These are phyloP conservation scores for Enoplosus armatus DNA, from an alignment of 2,797 vertebrate genomes.

Conservation along the genomic window DNA sequence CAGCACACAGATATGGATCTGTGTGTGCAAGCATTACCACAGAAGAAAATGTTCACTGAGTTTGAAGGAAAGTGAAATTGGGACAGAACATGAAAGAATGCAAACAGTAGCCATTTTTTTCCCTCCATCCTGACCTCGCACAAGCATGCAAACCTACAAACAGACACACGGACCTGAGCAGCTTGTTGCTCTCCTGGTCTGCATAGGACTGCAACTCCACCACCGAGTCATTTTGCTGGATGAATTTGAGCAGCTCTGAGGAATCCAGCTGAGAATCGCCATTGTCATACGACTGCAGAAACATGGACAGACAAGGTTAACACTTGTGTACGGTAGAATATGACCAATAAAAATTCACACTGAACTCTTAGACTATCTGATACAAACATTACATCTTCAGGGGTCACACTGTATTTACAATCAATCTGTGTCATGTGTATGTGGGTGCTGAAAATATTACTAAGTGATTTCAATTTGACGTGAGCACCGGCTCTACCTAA, in stretches of 20 bases:
- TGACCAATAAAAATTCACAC: background rate
- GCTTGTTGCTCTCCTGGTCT: constrained; percentile 95
- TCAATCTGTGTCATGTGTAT: background rate
- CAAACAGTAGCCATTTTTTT: background rate
- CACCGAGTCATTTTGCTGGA: constrained; percentile 95
- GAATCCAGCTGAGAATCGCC: constrained; percentile 95
- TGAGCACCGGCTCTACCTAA: background rate
- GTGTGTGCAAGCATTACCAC: constrained; percentile 9
- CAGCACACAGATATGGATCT: constrained; percentile 23
- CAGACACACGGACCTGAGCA: constrained; percentile 88
- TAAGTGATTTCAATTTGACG: constrained; percentile 11
- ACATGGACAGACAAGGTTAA: constrained; percentile 3
- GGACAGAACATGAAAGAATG: background rate
- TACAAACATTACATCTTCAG: background rate
- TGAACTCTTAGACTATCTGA: background rate
- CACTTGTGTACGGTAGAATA: background rate
- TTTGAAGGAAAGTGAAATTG: background rate
- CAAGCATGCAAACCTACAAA: background rate
- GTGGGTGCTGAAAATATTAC: background rate
- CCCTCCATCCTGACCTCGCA: background rate
- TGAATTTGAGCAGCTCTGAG: constrained; percentile 94
- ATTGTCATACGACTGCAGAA: constrained; percentile 90
- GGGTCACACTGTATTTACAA: background rate
- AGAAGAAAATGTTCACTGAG: constrained; percentile 26
- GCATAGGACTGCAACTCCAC: constrained; percentile 93